Conservation (phyloP, 2,888 invertebrate species). For the Caenorhabditis sp. region DNA sequence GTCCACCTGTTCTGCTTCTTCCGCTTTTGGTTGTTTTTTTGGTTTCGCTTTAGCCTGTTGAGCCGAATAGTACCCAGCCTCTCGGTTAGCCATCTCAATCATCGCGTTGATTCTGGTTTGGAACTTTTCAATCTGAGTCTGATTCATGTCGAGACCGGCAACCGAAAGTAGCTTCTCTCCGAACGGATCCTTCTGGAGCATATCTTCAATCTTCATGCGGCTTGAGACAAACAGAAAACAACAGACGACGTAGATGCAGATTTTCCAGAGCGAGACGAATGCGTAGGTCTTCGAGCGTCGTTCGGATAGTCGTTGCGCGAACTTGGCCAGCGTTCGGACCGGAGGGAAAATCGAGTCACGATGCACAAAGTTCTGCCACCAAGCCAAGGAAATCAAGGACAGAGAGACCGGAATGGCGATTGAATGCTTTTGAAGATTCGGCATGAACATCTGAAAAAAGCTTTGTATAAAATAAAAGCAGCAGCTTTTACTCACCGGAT, state of each 20-base stretch:
- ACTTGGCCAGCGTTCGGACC: slow-evolving; percentile 71
- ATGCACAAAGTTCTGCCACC: slow-evolving; percentile 98
- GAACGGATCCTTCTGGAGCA: slow-evolving; percentile 76
- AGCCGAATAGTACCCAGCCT: slow-evolving; percentile 45
- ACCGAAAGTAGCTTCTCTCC: slow-evolving; percentile 77
- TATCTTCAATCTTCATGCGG: slow-evolving; percentile 82
- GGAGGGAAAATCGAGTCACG: slow-evolving; percentile 86
- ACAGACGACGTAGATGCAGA: slow-evolving; percentile 86
- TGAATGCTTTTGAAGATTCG: slow-evolving; percentile 80
- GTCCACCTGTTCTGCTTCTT: slow-evolving; percentile 64
- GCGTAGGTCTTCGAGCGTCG: slow-evolving; percentile 92
- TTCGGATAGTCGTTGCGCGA: slow-evolving; percentile 83
- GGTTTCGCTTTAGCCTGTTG: slow-evolving; percentile 50
- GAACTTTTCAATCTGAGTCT: slow-evolving; percentile 73
- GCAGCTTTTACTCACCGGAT: slow-evolving; percentile 86
- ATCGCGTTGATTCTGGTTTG: slow-evolving; percentile 71
- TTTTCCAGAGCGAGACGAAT: slow-evolving; percentile 91
- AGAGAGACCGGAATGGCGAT: slow-evolving; percentile 91
- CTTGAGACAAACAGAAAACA: slow-evolving; percentile 84
- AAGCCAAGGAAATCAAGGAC: slow-evolving; percentile 90
- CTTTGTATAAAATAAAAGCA: no score
- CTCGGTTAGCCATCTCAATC: slow-evolving; percentile 51
- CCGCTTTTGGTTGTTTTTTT: slow-evolving; percentile 59
- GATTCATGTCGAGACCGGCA: slow-evolving; percentile 74
- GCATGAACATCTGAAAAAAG: slow-evolving; percentile 69